Evolutionary conservation across 2,113 vertebrate genomes (phyloP).

Genomic region (Pelvicachromis taeniatus): DNA sequence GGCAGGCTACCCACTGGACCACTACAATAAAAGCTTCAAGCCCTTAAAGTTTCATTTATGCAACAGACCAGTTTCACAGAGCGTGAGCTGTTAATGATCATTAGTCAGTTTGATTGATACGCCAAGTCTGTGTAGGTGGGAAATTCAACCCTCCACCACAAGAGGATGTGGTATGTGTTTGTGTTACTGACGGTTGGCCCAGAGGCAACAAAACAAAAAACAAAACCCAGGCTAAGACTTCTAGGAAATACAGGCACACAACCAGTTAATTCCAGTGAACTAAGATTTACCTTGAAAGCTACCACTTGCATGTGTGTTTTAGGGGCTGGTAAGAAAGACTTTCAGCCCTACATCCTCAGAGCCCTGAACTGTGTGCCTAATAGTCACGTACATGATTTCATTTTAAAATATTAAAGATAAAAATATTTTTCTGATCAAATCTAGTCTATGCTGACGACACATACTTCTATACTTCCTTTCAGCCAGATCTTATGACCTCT

Average conservation of each 20-base stretch:
- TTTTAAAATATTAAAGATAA: not conserved
- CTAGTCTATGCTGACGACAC: not conserved
- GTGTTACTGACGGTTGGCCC: not conserved
- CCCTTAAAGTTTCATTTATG: not conserved
- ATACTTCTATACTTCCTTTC: not conserved
- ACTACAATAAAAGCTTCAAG: not conserved
- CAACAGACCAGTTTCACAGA: not conserved
- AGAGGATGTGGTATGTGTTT: conserved; percentile 40
- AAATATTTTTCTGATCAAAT: not conserved
- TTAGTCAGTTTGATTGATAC: not conserved
- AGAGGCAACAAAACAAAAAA: not conserved
- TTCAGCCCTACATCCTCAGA: not conserved
- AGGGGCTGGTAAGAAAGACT: not conserved
- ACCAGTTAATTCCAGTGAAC: conserved; percentile 13
- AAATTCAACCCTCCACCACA: not conserved
- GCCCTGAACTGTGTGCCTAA: not conserved
- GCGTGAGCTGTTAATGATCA: not conserved
- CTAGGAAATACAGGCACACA: conserved; percentile 13
- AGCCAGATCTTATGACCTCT: not conserved
- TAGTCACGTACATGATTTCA: not conserved
- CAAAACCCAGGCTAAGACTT: not conserved
- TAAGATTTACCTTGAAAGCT: not conserved
- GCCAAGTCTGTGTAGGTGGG: not conserved
- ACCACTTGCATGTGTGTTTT: not conserved
- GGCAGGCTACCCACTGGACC: not conserved